Evolutionary conservation across 2,797 vertebrate species (phyloP).

Genomic region (Syndactyla subalaris): DNA sequence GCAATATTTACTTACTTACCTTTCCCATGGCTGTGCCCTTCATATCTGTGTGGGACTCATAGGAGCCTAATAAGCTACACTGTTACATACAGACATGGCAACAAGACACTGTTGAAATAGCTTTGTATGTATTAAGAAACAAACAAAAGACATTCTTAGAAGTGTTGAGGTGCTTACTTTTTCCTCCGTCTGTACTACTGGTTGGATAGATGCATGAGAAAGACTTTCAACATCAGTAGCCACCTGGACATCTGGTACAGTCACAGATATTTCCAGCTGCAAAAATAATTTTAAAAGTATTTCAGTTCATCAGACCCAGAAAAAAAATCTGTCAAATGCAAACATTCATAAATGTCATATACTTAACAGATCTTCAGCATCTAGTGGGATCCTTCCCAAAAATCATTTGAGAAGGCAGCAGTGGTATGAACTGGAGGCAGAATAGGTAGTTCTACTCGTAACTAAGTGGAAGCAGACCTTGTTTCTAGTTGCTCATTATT

Average conservation of each 20-base stretch:
- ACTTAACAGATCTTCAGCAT: background rate
- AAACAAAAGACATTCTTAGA: conserved; percentile 34
- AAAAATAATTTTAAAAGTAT: conserved; percentile 21
- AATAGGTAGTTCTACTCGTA: background rate
- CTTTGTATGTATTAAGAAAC: background rate
- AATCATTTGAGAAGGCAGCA: background rate
- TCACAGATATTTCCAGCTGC: conserved; percentile 90
- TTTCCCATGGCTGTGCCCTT: background rate
- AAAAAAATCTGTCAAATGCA: background rate
- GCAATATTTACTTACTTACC: background rate
- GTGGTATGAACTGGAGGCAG: background rate
- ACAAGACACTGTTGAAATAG: background rate
- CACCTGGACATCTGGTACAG: conserved; percentile 81
- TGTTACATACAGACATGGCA: background rate
- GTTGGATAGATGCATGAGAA: conserved; percentile 64
- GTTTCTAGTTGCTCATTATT: background rate
- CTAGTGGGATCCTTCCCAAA: background rate
- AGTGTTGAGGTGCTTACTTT: conserved; percentile 61
- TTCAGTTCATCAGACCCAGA: background rate
- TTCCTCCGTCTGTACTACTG: conserved; percentile 9
- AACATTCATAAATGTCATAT: background rate
- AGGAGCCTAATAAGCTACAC: background rate
- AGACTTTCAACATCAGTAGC: conserved; percentile 73
- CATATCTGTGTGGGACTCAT: background rate
- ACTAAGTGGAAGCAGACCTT: background rate